A percentile compares a stretch with the other conserved stretches of the same genome.
phyloP scores from a whole-genome alignment of 2,113 vertebrate genomes.

The Neofelis nebulosa region DNA sequence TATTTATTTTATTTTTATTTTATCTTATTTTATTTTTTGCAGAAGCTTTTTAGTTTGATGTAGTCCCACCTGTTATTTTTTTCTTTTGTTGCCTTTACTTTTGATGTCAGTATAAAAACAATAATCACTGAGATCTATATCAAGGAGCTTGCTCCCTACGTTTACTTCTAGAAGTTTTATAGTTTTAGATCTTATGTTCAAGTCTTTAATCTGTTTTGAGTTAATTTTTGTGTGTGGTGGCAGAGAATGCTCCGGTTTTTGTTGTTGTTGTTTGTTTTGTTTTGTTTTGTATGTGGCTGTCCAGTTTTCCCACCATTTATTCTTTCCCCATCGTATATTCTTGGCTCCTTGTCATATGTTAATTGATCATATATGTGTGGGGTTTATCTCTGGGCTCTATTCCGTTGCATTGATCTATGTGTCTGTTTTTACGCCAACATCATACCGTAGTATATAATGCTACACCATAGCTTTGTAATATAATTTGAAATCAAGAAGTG shows the following conservation, averaged over 20 bases:
- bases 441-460: neutral
- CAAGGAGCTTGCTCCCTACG: no score
- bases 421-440: neutral
- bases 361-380: neutral
- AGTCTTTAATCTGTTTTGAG: no score
- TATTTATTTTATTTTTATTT: no score
- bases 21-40: neutral
- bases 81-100: neutral
- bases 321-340: neutral
- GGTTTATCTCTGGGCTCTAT: neutral
- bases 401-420: neutral
- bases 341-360: neutral
- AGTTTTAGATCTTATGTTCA: no score
- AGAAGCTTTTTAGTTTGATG: neutral
- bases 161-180: no score
- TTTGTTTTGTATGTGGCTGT: neutral
- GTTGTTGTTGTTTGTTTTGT: no score
- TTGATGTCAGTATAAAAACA: neutral
- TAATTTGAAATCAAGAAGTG: neutral
- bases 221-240: no score
- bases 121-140: neutral
- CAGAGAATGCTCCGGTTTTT: fast-evolving
- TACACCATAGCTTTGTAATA: neutral
- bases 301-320: neutral
- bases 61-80: neutral